Evolutionary conservation across 92 coral and sea anemone genomes (phyloP).

Genomic region (Galaxea fascicularis): DNA sequence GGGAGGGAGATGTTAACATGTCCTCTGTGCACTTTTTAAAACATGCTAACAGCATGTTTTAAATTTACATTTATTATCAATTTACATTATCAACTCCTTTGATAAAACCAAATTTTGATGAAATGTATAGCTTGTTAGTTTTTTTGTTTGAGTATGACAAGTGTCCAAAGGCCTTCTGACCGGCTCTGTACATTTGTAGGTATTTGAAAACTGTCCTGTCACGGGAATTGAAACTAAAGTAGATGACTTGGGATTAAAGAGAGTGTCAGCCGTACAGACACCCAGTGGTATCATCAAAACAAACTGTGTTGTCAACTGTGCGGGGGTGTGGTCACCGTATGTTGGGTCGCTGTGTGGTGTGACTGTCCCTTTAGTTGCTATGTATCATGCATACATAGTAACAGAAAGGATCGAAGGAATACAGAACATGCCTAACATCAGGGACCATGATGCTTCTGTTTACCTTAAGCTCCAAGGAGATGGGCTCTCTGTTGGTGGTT

Average conservation of each 20-base stretch:
- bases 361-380: slow-evolving; percentile 89
- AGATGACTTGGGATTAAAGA: slow-evolving; percentile 88
- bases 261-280: slow-evolving; percentile 89
- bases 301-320: slow-evolving; percentile 87
- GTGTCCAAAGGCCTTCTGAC: too few species aligned
- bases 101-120: too few species aligned
- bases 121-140: too few species aligned
- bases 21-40: too few species aligned
- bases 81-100: too few species aligned
- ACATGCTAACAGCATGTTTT: too few species aligned
- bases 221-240: slow-evolving; percentile 89
- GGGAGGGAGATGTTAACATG: too few species aligned
- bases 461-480: slow-evolving; percentile 98
- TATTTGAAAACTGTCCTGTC: slow-evolving; percentile 89
- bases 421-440: slow-evolving; percentile 94
- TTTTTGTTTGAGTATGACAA: too few species aligned
- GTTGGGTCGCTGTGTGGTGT: slow-evolving; percentile 88
- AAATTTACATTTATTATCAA: too few species aligned
- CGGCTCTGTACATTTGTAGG: slow-evolving; percentile 65
- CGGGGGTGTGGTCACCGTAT: slow-evolving; percentile 98
- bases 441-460: slow-evolving; percentile 96
- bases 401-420: slow-evolving; percentile 97
- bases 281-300: slow-evolving; percentile 85
- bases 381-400: slow-evolving; percentile 97
- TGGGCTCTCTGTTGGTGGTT: slow-evolving; percentile 96